Percentiles rank a stretch among this genome's conserved stretches.
Evolutionary conservation across 1,140 invertebrate genomes (phyloP).

Genomic region (Dolichoris vasculosae): DNA sequence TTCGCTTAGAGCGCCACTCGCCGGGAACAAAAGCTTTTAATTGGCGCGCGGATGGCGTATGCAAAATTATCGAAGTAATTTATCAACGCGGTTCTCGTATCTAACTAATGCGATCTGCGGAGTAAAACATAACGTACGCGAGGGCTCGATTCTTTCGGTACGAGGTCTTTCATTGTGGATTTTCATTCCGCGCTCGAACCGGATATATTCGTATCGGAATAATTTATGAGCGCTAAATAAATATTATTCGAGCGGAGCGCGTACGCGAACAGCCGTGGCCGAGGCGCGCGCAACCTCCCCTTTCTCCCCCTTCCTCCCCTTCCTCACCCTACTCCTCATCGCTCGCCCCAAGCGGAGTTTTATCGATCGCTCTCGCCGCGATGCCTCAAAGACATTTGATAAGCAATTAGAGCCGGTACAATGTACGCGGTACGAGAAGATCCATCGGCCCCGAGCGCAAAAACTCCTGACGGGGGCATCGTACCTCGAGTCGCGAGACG

Average conservation of each 20-base stretch:
- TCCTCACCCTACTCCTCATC: too few species aligned
- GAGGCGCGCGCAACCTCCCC: background rate
- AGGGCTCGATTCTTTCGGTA: background rate
- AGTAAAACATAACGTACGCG: background rate
- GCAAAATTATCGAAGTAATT: conserved; percentile 15
- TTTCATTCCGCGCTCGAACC: background rate
- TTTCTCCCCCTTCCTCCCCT: background rate
- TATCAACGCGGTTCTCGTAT: background rate
- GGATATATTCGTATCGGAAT: background rate
- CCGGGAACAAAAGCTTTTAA: background rate
- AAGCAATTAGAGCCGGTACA: conserved; percentile 21
- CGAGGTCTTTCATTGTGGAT: background rate
- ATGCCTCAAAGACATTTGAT: conserved; percentile 13
- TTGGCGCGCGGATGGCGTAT: background rate
- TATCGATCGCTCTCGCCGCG: background rate
- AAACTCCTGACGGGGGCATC: background rate
- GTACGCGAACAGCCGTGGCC: background rate
- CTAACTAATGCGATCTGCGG: background rate
- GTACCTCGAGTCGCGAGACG: background rate
- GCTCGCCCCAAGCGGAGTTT: too few species aligned
- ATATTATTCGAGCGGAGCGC: background rate
- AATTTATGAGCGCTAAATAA: conserved; percentile 13
- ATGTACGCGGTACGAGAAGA: background rate
- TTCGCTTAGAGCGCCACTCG: background rate
- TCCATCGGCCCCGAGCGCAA: background rate